Evolutionary conservation across 2,113 vertebrate genomes (phyloP).

Genomic region (Ailurus styani): DNA sequence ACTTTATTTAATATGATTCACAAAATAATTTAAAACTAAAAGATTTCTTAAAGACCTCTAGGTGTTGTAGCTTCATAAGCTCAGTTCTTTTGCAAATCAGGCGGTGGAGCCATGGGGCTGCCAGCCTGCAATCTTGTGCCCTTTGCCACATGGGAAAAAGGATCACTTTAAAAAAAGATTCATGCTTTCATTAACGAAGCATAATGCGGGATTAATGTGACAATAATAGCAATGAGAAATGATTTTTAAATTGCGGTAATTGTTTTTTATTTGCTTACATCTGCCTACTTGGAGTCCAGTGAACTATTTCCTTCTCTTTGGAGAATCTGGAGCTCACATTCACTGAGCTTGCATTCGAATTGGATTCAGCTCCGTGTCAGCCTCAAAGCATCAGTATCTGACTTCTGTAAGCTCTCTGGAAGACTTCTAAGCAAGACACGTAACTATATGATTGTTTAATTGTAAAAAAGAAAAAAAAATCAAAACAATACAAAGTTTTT

Average conservation of each 20-base stretch:
- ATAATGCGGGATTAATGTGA: not conserved
- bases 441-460: not conserved
- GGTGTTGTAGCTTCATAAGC: no score
- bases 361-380: not conserved
- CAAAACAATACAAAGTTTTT: no score
- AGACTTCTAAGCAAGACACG: not conserved
- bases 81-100: not conserved
- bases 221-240: not conserved
- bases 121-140: not conserved
- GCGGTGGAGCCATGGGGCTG: no score
- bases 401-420: not conserved
- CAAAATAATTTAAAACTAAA: not conserved
- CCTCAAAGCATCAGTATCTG: not conserved
- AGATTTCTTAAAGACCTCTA: not conserved
- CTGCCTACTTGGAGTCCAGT: no score
- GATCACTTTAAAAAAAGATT: not conserved
- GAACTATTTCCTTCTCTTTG: no score
- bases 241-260: not conserved
- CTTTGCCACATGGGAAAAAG: not conserved
- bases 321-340: not conserved
- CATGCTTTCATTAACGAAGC: not conserved
- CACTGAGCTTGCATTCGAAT: not conserved
- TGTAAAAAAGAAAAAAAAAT: not conserved
- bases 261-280: not conserved
- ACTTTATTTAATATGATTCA: not conserved